phyloP scores from a whole-genome alignment of 1,140 invertebrate genomes.

The Microplitis mediator region DNA sequence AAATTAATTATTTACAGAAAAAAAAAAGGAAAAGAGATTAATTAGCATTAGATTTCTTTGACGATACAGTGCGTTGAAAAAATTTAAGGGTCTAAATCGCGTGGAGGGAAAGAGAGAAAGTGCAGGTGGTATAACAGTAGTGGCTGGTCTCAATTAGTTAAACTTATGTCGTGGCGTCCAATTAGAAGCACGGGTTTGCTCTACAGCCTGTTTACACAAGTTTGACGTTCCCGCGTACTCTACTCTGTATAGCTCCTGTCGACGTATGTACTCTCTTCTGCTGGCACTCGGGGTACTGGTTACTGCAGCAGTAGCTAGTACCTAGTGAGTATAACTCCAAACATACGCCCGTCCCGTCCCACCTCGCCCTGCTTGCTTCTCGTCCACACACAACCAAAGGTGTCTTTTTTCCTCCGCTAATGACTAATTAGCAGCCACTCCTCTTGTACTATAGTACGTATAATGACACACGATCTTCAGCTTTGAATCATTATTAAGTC shows the following conservation, averaged over 20 bases:
- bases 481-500: background rate
- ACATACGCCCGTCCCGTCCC: background rate
- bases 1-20: background rate
- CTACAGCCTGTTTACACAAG: conserved; percentile 61
- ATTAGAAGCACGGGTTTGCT: conserved; percentile 61
- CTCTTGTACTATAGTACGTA: conserved; percentile 41
- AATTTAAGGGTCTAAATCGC: background rate
- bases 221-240: conserved; percentile 41
- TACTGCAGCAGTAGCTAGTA: no score
- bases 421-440: conserved; percentile 63
- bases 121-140: background rate
- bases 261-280: background rate
- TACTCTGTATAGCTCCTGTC: conserved; percentile 2
- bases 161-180: conserved; percentile 63
- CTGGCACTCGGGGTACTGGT: background rate
- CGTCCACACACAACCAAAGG: conserved; percentile 31
- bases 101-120: conserved; percentile 15
- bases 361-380: background rate
- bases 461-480: conserved; percentile 51
- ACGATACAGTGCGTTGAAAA: background rate
- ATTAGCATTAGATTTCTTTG: background rate
- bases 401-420: conserved; percentile 62
- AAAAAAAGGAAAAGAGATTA: background rate
- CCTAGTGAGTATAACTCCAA: background rate
- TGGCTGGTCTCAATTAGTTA: conserved; percentile 62